A percentile compares a stretch with the other conserved stretches of the same genome.
Conservation (phyloP, 2,113 vertebrate genomes). For the Malaclemys terrapin region DNA sequence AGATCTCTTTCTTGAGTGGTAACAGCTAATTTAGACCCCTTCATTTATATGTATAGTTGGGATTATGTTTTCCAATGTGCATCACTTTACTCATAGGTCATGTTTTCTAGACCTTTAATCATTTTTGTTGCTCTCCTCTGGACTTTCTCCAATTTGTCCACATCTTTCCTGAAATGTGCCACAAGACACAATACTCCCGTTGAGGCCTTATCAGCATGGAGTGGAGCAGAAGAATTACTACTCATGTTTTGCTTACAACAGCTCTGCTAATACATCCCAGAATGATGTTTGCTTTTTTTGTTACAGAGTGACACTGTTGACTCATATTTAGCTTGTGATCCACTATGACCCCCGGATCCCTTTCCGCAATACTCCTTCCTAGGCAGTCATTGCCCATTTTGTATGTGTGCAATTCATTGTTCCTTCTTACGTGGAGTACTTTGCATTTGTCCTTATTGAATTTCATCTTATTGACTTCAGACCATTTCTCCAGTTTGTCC, state of each 20-base stretch:
- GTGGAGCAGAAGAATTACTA: not conserved
- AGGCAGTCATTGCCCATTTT: not conserved
- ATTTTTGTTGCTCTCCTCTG: not conserved
- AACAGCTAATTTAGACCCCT: no score
- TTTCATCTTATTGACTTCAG: not conserved
- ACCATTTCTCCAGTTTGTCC: not conserved
- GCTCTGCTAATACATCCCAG: not conserved
- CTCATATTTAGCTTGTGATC: not conserved
- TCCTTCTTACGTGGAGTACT: not conserved
- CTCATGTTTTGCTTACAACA: not conserved
- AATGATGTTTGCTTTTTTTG: not conserved
- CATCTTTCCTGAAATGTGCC: not conserved
- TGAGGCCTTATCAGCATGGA: not conserved
- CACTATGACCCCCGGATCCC: not conserved
- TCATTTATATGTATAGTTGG: no score
- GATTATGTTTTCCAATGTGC: no score
- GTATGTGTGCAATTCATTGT: not conserved
- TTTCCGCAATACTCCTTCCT: not conserved
- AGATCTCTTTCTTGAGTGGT: no score
- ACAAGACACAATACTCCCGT: not conserved
- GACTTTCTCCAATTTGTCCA: not conserved
- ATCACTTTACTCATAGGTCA: not conserved
- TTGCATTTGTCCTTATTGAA: not conserved
- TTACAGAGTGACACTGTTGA: not conserved
- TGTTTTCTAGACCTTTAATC: not conserved